Base-by-base conservation (phyloP, 2,888 invertebrate genomes). In the Xanthia icteritia region DNA sequence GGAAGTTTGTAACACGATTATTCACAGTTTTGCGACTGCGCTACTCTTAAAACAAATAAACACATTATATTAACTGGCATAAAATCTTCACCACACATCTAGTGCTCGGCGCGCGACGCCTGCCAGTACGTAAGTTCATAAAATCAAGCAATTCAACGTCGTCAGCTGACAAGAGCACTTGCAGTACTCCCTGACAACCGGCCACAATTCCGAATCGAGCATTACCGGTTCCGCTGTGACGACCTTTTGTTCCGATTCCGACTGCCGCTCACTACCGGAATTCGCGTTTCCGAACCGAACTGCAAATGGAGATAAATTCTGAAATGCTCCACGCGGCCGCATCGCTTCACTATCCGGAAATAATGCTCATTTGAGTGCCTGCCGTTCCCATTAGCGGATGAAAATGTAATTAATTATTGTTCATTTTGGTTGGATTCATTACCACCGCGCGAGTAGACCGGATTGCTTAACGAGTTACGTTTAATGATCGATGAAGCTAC, bases 271-370 rank as follows among this genome's bases (percentile, higher is more conserved):
- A 81, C 89, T 86, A 90, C 89, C 92, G 93, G 92, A 93, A 92
- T 90, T 91, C 89, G 91, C 91, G 91, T 91, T 93, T 92, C 91
- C 91, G 92, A 93, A 92, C 91, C 86, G 90, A 92, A 92, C 93
- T 91, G 92, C 92, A 92, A 95, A 94, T 93, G 92, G 91, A 91
- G 92, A 94, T 94, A 93, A 92, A 94, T 93, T 92, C 89, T 87
- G 89, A 89, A 92, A 87, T 85, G 82, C 88, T 89, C 86, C 87
- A 83, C 86, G 87, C 88, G 85, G 88, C 86, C 89, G 83, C 87
- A 83, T 85, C 87, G 88, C 86, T 72, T 86, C 88, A 87, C 90
- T 90, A 90, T 90, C 89, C 90, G 90, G 92, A 91, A 90, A 93
- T 93, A 90, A 92, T 91, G 91, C 91, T 90, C 91, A 91, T 92